phyloP scores from a whole-genome alignment of 2,113 vertebrate genomes.

The Ahaetulla prasina region DNA sequence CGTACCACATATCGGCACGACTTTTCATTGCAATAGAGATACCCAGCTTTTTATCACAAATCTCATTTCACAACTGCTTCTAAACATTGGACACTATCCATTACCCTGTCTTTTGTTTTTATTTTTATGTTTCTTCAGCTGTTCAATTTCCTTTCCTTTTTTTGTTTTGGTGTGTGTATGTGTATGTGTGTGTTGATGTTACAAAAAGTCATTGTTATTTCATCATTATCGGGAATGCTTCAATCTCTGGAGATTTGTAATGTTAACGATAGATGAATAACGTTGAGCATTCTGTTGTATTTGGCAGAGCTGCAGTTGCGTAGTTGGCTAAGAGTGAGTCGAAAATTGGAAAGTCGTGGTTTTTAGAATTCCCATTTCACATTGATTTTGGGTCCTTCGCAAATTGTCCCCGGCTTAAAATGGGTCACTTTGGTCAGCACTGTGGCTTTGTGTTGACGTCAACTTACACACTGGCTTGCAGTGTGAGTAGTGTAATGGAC shows the following conservation, averaged over 20 bases:
- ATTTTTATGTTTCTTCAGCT: neutral
- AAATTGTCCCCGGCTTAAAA: neutral
- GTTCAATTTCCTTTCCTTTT: conserved; percentile 28
- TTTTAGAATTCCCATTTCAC: neutral
- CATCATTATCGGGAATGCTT: neutral
- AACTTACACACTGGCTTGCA: neutral
- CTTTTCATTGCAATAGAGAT: conserved; percentile 21
- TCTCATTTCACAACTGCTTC: conserved; percentile 18
- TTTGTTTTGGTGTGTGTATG: too few relatives aligned
- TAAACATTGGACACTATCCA: conserved; percentile 44
- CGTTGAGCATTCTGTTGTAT: neutral
- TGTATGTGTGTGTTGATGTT: neutral
- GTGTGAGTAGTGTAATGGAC: neutral
- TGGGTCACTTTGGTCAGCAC: neutral
- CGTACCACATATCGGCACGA: conserved; percentile 52
- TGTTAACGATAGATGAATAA: neutral
- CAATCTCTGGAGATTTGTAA: conserved; percentile 15
- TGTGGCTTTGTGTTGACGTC: neutral
- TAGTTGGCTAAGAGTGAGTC: neutral
- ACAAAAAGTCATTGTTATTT: conserved; percentile 3
- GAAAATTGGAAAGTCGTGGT: neutral
- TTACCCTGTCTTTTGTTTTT: conserved; percentile 25
- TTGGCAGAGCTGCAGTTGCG: neutral
- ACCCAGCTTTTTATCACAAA: conserved; percentile 27
- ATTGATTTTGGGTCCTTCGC: neutral